Percentiles rank a stretch among this genome's conserved stretches.
phyloP scores from a whole-genome alignment of 2,113 vertebrate genomes.

The Chaenocephalus aceratus region DNA sequence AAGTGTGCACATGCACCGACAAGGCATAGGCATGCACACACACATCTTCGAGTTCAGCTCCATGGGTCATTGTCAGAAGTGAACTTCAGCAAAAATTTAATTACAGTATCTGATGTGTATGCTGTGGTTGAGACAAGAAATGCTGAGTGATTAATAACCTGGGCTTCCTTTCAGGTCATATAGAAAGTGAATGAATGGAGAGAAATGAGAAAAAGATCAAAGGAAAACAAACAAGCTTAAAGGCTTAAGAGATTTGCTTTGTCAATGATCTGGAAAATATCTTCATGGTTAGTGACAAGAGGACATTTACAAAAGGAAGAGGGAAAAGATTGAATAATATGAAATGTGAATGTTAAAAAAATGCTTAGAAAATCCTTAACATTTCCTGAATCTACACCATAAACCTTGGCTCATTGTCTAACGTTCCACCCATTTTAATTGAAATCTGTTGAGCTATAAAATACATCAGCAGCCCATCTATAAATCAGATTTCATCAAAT shows the following conservation, averaged over 20 bases:
- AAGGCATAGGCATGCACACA: constrained; percentile 8
- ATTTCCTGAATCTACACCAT: neutral
- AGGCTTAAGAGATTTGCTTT: neutral
- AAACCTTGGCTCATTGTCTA: neutral
- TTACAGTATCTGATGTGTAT: constrained; percentile 24
- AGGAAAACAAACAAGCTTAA: neutral
- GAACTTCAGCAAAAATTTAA: constrained; percentile 13
- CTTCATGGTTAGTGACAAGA: neutral
- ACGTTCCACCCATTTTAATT: neutral
- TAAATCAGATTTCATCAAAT: constrained; percentile 3
- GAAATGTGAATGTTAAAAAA: neutral
- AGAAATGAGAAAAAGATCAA: neutral
- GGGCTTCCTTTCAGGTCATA: constrained; percentile 27
- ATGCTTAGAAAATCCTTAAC: neutral
- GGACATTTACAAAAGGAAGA: neutral
- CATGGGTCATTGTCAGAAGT: constrained; percentile 10
- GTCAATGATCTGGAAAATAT: neutral
- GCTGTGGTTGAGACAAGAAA: constrained; percentile 37
- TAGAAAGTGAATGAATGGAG: constrained; percentile 1
- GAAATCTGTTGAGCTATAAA: neutral
- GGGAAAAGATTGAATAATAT: neutral
- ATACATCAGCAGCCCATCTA: neutral
- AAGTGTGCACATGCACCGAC: constrained; percentile 37
- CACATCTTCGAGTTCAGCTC: constrained; percentile 6
- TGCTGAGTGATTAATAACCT: constrained; percentile 26